These are phyloP conservation scores for Sycophila sp. DNA, from an alignment of 1,140 invertebrate species.

Conservation along the genomic window DNA sequence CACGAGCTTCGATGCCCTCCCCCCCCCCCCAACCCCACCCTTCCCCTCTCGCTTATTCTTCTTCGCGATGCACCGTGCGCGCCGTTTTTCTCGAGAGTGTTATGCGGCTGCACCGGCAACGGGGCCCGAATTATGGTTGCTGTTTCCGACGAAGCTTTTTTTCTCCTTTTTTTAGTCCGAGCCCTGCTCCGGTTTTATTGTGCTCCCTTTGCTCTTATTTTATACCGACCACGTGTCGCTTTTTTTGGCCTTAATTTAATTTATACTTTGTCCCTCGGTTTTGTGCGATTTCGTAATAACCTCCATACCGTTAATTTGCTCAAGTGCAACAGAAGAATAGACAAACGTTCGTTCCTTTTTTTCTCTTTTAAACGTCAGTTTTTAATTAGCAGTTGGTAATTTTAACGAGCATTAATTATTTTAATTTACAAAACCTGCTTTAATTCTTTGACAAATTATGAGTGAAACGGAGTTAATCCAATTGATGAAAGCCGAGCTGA, in stretches of 20 bases:
- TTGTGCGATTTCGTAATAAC: conserved; percentile 5
- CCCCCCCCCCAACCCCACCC: conserved; percentile 28
- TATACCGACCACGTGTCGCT: conserved; percentile 29
- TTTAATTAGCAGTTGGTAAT: too few relatives aligned
- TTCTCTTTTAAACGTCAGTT: too few relatives aligned
- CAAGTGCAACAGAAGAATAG: too few relatives aligned
- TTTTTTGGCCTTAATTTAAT: conserved; percentile 43
- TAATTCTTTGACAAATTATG: too few relatives aligned
- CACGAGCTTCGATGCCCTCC: conserved; percentile 52
- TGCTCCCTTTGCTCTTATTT: conserved; percentile 44
- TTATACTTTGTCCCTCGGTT: conserved; percentile 21
- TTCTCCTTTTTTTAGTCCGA: conserved; percentile 29
- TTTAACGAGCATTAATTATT: too few relatives aligned
- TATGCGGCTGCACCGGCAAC: not conserved
- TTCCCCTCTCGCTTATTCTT: conserved; percentile 43
- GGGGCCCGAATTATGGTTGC: conserved; percentile 45
- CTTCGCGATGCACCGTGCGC: conserved; percentile 42
- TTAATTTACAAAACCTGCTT: too few relatives aligned
- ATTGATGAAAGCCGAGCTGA: too few relatives aligned
- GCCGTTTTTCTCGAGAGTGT: conserved; percentile 23
- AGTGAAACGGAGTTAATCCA: too few relatives aligned
- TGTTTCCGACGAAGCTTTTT: conserved; percentile 32
- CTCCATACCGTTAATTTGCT: too few relatives aligned
- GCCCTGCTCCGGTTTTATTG: conserved; percentile 33
- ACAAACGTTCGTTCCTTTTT: too few relatives aligned